These are phyloP conservation scores for Copsychus sechellarum DNA, from an alignment of 2,113 vertebrate species.

Conservation along the genomic window DNA sequence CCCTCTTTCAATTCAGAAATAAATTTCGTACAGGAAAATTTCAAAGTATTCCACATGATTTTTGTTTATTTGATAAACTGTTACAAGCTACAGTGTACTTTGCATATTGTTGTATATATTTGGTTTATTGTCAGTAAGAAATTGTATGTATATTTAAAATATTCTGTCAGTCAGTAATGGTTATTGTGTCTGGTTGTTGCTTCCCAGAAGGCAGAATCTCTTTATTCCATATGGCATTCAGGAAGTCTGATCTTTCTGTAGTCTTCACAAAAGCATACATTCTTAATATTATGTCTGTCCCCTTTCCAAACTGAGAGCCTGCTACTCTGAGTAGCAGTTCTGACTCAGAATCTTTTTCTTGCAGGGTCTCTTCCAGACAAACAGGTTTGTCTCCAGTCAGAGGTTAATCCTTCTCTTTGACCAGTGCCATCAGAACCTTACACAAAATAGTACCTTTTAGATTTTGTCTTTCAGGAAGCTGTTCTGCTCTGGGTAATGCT, in stretches of 20 bases:
- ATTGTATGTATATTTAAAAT: constrained; percentile 16
- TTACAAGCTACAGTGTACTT: neutral
- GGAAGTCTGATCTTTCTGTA: neutral
- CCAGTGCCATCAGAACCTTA: neutral
- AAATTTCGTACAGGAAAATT: neutral
- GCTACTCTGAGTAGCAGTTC: neutral
- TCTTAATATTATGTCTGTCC: constrained; percentile 10
- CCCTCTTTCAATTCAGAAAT: neutral
- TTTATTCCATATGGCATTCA: neutral
- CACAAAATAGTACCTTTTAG: neutral
- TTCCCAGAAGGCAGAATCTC: constrained; percentile 33
- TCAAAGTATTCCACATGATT: neutral
- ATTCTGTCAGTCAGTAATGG: neutral
- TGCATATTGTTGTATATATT: neutral
- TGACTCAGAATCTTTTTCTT: neutral
- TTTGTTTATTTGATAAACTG: neutral
- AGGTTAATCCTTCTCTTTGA: neutral
- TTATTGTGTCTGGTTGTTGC: neutral
- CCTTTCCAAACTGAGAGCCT: neutral
- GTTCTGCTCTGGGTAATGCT: neutral
- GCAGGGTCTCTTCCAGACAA: neutral
- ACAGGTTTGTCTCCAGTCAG: neutral
- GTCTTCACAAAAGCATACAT: neutral
- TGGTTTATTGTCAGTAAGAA: neutral
- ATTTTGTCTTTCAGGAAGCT: neutral